Conservation (phyloP, 2,113 vertebrate genomes). For the Origma solitaria region DNA sequence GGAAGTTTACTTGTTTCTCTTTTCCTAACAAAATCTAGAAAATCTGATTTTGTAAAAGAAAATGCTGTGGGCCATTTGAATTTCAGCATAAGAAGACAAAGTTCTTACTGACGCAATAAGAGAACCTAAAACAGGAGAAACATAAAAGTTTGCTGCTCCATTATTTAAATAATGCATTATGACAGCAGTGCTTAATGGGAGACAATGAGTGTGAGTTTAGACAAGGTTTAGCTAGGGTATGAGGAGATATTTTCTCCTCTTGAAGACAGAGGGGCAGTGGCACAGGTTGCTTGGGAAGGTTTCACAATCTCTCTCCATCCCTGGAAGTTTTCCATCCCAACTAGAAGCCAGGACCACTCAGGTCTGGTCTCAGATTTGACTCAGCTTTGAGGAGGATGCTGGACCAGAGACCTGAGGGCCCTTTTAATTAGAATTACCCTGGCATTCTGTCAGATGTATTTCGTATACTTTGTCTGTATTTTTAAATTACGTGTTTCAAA, state of each 20-base stretch:
- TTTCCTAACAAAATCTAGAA: not conserved
- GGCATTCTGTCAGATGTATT: not conserved
- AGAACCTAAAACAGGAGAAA: not conserved
- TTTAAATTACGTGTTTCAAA: not conserved
- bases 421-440: not conserved
- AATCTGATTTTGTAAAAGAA: not conserved
- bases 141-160: accelerated
- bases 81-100: not conserved
- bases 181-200: not conserved
- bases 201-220: not conserved
- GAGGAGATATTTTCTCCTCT: not conserved
- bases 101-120: not conserved
- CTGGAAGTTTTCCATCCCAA: not conserved
- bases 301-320: not conserved
- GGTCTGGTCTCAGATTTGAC: not conserved
- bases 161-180: not conserved
- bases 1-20: not conserved
- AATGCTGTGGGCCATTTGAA: not conserved
- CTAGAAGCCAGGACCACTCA: not conserved
- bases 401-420: not conserved
- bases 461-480: accelerated
- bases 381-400: not conserved
- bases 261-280: not conserved
- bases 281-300: not conserved
- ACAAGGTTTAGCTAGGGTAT: not conserved